These are phyloP conservation scores for Apus apus DNA, from an alignment of 2,113 vertebrate genomes.

Conservation along the genomic window DNA sequence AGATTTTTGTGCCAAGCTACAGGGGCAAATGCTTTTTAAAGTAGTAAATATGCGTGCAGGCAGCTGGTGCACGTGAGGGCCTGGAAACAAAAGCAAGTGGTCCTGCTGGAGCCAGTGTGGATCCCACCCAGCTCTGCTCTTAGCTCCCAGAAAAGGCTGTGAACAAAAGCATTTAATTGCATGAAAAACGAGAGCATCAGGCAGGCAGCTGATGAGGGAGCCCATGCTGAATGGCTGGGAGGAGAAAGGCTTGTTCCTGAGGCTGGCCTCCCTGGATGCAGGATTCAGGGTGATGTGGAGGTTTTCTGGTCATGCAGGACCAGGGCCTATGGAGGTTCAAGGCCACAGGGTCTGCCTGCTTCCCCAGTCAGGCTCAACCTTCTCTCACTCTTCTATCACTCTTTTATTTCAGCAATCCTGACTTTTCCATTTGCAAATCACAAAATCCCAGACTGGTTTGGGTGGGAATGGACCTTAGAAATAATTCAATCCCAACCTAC, in stretches of 20 bases:
- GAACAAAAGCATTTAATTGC: not conserved
- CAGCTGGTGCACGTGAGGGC: not conserved
- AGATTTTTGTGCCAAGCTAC: not conserved
- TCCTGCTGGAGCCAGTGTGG: fast-evolving
- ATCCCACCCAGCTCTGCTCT: not conserved
- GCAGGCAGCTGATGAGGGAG: not conserved
- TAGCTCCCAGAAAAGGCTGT: fast-evolving
- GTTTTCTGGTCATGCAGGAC: fast-evolving
- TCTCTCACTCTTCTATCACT: not conserved
- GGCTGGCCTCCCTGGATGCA: fast-evolving
- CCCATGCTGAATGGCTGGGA: fast-evolving
- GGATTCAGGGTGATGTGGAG: fast-evolving
- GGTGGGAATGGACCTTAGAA: too few species aligned
- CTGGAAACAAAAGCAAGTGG: not conserved
- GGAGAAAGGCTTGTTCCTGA: not conserved
- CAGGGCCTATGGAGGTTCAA: fast-evolving
- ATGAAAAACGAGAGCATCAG: not conserved
- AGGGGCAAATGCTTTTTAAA: not conserved
- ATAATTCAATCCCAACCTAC: too few species aligned
- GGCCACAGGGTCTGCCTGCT: fast-evolving
- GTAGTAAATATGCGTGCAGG: not conserved
- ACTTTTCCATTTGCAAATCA: not conserved
- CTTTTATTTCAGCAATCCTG: not conserved
- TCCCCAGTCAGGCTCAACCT: not conserved
- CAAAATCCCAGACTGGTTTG: too few species aligned